Percentiles rank a stretch among this genome's conserved stretches.
These are phyloP conservation scores for Epinephelus fuscoguttatus DNA, from an alignment of 2,113 vertebrate genomes.

Conservation along the genomic window DNA sequence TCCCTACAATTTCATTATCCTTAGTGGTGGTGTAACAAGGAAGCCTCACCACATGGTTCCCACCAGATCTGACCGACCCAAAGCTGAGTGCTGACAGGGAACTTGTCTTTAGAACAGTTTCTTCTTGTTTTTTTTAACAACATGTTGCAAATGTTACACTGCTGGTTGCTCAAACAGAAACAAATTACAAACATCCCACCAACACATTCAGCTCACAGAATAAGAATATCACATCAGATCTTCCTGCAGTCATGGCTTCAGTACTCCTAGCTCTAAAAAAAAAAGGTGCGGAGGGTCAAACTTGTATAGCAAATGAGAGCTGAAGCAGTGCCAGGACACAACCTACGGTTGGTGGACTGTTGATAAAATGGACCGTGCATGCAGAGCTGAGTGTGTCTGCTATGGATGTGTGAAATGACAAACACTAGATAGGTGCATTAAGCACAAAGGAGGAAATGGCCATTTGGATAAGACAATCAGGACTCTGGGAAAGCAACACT, in stretches of 20 bases:
- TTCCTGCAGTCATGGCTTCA: neutral
- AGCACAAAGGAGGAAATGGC: neutral
- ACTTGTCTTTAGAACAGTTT: conserved; percentile 34
- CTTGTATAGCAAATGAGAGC: conserved; percentile 38
- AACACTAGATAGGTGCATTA: conserved; percentile 22
- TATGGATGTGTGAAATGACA: conserved; percentile 54
- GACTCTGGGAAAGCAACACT: conserved; percentile 1
- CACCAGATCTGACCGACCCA: conserved; percentile 13
- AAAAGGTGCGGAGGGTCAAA: conserved; percentile 9
- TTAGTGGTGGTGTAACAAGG: conserved; percentile 34
- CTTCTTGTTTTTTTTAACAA: conserved; percentile 2
- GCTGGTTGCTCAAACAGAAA: neutral
- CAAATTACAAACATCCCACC: neutral
- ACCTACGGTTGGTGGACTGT: conserved; percentile 9
- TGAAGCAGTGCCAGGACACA: conserved; percentile 27
- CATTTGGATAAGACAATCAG: neutral
- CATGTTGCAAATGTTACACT: neutral
- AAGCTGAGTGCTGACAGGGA: conserved; percentile 19
- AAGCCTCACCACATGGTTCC: conserved; percentile 49
- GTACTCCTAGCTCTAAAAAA: neutral
- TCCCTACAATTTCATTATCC: conserved; percentile 37
- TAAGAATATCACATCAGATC: neutral
- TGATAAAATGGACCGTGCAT: conserved; percentile 12
- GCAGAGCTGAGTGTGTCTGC: conserved; percentile 31
- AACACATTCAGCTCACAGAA: neutral